Evolutionary conservation across 2,113 vertebrate genomes (phyloP), one percentile per base, ranked within the genome.

Genomic region (Nanorana parkeri): DNA sequence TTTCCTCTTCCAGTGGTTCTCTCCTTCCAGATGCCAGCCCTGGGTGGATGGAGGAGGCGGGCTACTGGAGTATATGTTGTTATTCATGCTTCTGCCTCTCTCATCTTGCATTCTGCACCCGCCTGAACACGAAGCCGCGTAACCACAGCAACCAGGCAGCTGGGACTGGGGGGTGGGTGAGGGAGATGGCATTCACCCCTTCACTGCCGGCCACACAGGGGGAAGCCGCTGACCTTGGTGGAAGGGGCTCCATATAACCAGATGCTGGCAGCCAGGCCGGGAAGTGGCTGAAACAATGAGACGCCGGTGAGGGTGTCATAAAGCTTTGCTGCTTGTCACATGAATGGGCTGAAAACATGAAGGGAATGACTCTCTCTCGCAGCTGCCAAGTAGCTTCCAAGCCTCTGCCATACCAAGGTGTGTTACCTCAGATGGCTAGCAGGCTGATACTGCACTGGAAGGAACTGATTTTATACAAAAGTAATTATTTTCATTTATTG

Each of bases 81-180:
- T 83, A 83, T 83, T 83, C 80, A 83, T 83, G 80, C 61, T 51
- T 76, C 55, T 75, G 65, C 61, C 80, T 72, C 78, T 75, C 80
- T 83, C 80, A 83, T 83, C 71, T 83, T 28, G 52, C 64, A 83
- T 83, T 83, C 80, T 76, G 63, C 32, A 29, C 80, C 80, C 80
- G 80, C 80, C 72, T 76, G 72, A 81, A 75, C 80, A 74, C 52
- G 80, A 83, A 76, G 80, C 80, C 68, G 71, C 54, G 80, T 83
- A 63, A 74, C 80, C 80, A 83, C 80, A 76, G 80, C 80, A 83
- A 83, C 80, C 71, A 81, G 78, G 81, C 84, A 10, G 20, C 68
- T 58, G 68, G 47, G 23, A 36, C 81, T 81, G 54, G 65, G 54
- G 28, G 5, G 28, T 56, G 73, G n/a, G 56, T 67, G 72, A 24